Evolutionary conservation across 1,140 invertebrate genomes (phyloP).

Genomic region (Neodiprion lecontei): DNA sequence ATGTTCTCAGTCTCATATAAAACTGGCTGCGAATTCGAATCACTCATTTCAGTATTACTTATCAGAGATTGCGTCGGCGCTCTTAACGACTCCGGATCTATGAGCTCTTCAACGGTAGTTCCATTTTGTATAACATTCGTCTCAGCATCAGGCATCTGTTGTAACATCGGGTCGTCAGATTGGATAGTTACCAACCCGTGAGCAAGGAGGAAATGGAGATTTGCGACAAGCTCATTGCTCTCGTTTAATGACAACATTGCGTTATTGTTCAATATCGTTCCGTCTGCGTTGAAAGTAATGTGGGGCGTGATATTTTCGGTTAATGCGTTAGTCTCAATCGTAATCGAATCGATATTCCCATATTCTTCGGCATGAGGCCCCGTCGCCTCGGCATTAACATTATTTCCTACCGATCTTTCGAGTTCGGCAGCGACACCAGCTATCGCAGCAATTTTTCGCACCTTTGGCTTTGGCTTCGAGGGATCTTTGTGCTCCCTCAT

Average conservation of each 20-base stretch:
- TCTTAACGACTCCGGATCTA: slow-evolving; percentile 4
- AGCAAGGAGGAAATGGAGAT: slow-evolving; percentile 47
- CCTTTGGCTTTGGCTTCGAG: slow-evolving; percentile 34
- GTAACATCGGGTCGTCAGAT: slow-evolving; percentile 39
- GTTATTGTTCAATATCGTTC: slow-evolving; percentile 40
- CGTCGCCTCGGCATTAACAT: neutral
- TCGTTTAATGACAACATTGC: slow-evolving; percentile 42
- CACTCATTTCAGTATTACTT: neutral
- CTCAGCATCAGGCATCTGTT: slow-evolving; percentile 27
- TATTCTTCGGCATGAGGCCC: slow-evolving; percentile 21
- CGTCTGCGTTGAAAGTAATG: slow-evolving; percentile 44
- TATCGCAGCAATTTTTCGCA: slow-evolving; percentile 33
- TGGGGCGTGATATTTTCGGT: slow-evolving; percentile 46
- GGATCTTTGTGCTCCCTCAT: slow-evolving; percentile 51
- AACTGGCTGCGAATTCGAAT: neutral
- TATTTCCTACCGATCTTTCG: slow-evolving; percentile 23
- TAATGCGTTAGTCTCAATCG: slow-evolving; percentile 30
- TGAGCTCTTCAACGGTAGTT: slow-evolving; percentile 22
- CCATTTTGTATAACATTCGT: slow-evolving; percentile 21
- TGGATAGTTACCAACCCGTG: slow-evolving; percentile 50
- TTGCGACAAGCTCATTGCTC: slow-evolving; percentile 48
- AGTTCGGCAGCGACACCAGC: slow-evolving; percentile 29
- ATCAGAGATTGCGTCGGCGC: neutral
- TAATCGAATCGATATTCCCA: slow-evolving; percentile 35
- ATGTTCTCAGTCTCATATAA: neutral